Evolutionary conservation across 1,140 invertebrate species (phyloP).

Genomic region (Zaprionus tsacasi): DNA sequence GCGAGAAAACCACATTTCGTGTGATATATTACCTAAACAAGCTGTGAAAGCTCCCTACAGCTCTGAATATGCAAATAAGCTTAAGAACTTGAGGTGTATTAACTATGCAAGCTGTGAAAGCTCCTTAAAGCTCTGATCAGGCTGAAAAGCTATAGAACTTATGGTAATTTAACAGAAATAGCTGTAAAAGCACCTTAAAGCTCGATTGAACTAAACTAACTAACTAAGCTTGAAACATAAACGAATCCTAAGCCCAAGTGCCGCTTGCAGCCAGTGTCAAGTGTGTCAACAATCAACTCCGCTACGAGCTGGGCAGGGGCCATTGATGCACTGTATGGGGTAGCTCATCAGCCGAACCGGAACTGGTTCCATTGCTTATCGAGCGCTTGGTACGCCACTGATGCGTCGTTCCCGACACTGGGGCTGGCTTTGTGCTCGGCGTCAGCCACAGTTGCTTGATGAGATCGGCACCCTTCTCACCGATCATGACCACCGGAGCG

Average conservation of each 20-base stretch:
- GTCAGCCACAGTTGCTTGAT: slow-evolving; percentile 90
- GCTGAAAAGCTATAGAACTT: too few relatives aligned
- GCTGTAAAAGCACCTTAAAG: not conserved
- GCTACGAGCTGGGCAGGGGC: slow-evolving; percentile 65
- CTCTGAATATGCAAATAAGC: not conserved
- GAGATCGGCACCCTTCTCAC: slow-evolving; percentile 94
- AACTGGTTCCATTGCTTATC: not conserved
- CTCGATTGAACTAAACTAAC: not conserved
- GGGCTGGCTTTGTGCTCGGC: slow-evolving; percentile 35
- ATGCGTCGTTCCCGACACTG: not conserved
- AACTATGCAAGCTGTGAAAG: too few relatives aligned
- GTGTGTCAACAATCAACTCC: not conserved
- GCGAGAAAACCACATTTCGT: too few relatives aligned
- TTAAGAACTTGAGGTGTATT: too few relatives aligned
- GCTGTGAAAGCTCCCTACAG: too few relatives aligned
- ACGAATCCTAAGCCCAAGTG: slow-evolving; percentile 2
- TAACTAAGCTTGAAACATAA: not conserved
- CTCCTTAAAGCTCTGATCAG: too few relatives aligned
- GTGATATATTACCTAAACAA: too few relatives aligned
- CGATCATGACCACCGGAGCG: slow-evolving; percentile 96
- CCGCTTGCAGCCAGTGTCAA: slow-evolving; percentile 8
- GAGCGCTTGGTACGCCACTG: slow-evolving; percentile 56
- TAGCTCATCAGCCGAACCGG: not conserved
- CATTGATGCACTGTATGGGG: slow-evolving; percentile 46
- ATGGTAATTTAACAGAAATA: too few relatives aligned